Base-by-base conservation (phyloP, 2,888 invertebrate genomes). In the Corbicula japonica region DNA sequence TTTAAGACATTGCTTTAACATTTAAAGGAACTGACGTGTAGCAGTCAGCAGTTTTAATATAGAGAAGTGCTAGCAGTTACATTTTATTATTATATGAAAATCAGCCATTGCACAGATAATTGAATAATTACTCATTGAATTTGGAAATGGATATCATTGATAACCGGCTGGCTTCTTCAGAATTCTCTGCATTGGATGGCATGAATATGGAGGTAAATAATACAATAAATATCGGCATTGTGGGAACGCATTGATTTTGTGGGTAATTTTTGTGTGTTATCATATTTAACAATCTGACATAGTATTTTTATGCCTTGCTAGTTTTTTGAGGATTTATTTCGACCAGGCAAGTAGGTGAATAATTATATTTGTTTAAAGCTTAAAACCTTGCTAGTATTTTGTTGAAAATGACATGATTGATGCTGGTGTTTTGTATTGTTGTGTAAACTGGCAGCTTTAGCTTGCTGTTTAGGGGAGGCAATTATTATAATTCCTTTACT, bases 91-190 rank as follows among this genome's bases (percentile, higher is more conserved):
- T n/a, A n/a, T n/a, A n/a, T n/a, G n/a, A n/a, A n/a, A n/a, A n/a
- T n/a, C n/a, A n/a, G 23, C 28, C 6, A 4, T 10, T n/a, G 23
- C 21, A 50, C 50, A 26, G 10, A 50, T 26, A 50, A 50, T 18
- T 15, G 1, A 5, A n/a, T 3, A 4, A 8, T 26, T 50, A 26
- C 26, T 50, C 50, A 8, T 46, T 50, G 23, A 23, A 3, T 23
- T 23, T 6, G 30, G 30, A 63, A 8, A 72, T 72, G 71, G 71
- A 72, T 15, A 62, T 72, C 23, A 50, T 72, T 60, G 71, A 72
- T 62, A 72, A 72, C 54, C 34, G 71, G 26, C 52, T 72, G 5
- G 32, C 52, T 26, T 54, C 68, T 0, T 1, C 56, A 4, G 54
- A 52, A 21, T 72, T 61, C 41, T 38, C 23, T 8, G 52, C 50